Evolutionary conservation across 1,140 invertebrate genomes (phyloP).

Genomic region (Diprion similis): DNA sequence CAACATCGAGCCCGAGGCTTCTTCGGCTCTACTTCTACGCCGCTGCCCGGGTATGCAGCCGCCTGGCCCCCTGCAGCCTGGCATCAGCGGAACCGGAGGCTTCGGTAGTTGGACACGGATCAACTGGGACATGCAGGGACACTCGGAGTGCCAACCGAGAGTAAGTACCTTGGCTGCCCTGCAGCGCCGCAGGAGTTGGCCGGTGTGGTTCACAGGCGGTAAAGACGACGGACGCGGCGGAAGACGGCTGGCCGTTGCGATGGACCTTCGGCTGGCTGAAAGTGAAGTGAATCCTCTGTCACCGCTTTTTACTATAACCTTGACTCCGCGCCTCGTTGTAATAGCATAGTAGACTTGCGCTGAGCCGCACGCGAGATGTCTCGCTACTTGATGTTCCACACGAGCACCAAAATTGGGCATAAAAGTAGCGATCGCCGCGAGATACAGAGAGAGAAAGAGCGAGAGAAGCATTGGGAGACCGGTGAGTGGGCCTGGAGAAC

Average conservation of each 20-base stretch:
- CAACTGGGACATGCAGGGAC: too few relatives aligned
- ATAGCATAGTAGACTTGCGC: neutral
- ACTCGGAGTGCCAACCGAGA: too few relatives aligned
- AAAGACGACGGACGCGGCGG: neutral
- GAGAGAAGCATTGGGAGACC: slow-evolving; percentile 14
- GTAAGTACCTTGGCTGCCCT: too few relatives aligned
- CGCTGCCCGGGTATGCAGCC: too few relatives aligned
- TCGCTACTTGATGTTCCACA: neutral
- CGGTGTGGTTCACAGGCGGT: neutral
- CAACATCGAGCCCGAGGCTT: neutral
- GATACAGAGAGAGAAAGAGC: slow-evolving; percentile 40
- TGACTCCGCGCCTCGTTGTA: neutral
- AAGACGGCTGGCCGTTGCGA: neutral
- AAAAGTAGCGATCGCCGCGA: slow-evolving; percentile 47
- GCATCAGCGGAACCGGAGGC: too few relatives aligned
- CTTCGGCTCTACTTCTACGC: too few relatives aligned
- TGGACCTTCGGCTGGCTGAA: slow-evolving; percentile 6
- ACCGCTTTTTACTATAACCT: slow-evolving; percentile 7
- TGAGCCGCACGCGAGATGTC: neutral
- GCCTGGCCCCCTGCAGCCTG: too few relatives aligned
- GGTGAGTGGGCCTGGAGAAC: neutral
- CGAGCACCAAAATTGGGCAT: slow-evolving; percentile 10
- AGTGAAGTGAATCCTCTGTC: slow-evolving; percentile 7
- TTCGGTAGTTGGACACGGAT: too few relatives aligned
- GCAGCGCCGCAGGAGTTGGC: too few relatives aligned